phyloP scores from a whole-genome alignment of 2,797 vertebrate species.

The Bucorvus abyssinicus region DNA sequence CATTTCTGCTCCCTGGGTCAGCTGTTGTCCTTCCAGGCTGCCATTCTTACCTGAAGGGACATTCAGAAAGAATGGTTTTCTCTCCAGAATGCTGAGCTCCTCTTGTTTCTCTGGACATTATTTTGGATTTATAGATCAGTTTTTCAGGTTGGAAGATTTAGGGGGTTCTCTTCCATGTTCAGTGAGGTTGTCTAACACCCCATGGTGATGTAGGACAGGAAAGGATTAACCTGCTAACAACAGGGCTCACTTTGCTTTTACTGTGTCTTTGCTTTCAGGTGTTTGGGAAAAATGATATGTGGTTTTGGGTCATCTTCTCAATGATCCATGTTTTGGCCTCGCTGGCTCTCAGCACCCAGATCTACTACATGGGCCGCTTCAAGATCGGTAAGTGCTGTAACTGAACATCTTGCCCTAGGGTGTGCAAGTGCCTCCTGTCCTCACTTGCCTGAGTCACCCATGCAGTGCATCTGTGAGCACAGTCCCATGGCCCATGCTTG shows the following conservation, averaged over 20 bases:
- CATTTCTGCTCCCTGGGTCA: not conserved
- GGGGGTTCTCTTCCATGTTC: accelerated
- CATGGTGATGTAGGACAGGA: not conserved
- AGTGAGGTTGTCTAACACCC: not conserved
- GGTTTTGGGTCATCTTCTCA: constrained; percentile 83
- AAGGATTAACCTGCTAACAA: not conserved
- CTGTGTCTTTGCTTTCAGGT: constrained; percentile 65
- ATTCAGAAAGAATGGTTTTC: not conserved
- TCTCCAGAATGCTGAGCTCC: not conserved
- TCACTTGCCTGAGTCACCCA: not conserved
- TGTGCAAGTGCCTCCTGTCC: not conserved
- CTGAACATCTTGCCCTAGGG: accelerated
- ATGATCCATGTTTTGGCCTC: constrained; percentile 77
- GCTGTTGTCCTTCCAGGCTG: not conserved
- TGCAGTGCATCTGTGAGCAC: not conserved
- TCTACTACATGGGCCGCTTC: constrained; percentile 84
- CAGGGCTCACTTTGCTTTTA: not conserved
- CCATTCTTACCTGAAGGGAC: not conserved
- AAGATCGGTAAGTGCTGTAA: constrained; percentile 75
- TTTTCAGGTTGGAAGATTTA: not conserved
- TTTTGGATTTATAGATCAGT: not conserved
- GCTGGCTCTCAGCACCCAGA: constrained; percentile 81
- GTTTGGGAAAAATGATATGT: constrained; percentile 79
- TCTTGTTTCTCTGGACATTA: not conserved
- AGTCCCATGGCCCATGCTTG: not conserved